These are phyloP conservation scores for Falco columbarius DNA, from an alignment of 2,797 vertebrate species.

Conservation along the genomic window DNA sequence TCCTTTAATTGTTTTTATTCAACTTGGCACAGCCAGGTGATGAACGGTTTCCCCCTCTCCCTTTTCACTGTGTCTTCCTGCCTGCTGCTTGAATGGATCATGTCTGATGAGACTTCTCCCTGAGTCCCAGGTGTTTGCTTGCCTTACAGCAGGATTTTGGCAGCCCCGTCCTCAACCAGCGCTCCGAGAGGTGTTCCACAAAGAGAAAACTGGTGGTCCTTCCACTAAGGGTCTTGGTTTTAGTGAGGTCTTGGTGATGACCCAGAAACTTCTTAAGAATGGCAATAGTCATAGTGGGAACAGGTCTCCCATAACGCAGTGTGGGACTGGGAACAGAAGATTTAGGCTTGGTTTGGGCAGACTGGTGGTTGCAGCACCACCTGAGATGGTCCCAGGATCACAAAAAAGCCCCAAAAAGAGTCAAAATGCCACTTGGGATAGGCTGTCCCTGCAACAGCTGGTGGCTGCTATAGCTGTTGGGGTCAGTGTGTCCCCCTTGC, in stretches of 20 bases:
- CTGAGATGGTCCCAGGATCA: neutral
- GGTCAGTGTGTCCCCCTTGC: neutral
- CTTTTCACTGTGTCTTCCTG: neutral
- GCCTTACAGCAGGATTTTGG: neutral
- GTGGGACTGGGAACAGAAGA: rapidly evolving
- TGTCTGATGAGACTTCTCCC: neutral
- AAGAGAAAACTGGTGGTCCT: neutral
- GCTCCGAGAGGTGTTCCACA: neutral
- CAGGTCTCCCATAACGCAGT: rapidly evolving
- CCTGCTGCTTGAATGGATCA: neutral
- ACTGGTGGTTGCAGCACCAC: neutral
- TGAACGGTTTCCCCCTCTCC: neutral
- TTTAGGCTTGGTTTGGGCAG: neutral
- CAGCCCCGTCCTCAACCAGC: rapidly evolving
- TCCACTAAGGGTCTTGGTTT: neutral
- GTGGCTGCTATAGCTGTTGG: neutral
- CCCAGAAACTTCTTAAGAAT: neutral
- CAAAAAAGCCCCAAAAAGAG: neutral
- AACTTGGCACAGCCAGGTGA: neutral
- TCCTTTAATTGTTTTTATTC: neutral
- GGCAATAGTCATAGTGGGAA: neutral
- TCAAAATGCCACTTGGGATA: neutral
- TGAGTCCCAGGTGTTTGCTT: neutral
- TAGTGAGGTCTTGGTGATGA: neutral
- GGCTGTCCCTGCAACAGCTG: neutral